Evolutionary conservation across 2,113 vertebrate species (phyloP).

Genomic region (Terrapene triunguis): DNA sequence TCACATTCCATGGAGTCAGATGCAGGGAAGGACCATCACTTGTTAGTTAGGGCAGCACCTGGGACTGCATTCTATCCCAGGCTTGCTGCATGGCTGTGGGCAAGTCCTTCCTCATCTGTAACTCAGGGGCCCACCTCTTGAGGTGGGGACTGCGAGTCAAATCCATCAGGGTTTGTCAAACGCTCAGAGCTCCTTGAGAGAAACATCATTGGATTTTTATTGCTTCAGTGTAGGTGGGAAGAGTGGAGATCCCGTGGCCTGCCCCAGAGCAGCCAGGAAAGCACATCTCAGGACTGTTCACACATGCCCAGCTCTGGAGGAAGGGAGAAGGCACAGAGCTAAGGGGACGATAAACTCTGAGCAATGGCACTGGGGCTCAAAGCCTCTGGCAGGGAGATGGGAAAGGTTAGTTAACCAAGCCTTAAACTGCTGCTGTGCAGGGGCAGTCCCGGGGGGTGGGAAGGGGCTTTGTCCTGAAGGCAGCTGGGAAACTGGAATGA

Average conservation of each 20-base stretch:
- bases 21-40: neutral
- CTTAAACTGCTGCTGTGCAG: fast-evolving
- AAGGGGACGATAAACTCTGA: neutral
- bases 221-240: fast-evolving
- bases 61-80: neutral
- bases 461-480: no score
- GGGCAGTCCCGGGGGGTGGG: fast-evolving
- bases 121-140: neutral
- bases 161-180: neutral
- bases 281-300: fast-evolving
- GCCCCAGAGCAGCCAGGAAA: neutral
- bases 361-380: neutral
- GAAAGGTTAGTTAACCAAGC: fast-evolving
- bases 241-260: fast-evolving
- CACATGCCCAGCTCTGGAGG: fast-evolving
- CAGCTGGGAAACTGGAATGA: fast-evolving
- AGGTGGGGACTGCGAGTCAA: neutral
- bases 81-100: fast-evolving
- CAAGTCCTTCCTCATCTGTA: neutral
- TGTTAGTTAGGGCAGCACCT: neutral
- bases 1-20: neutral
- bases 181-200: neutral
- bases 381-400: neutral
- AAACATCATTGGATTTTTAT: fast-evolving
- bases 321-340: neutral